These are phyloP conservation scores for Keiferia lycopersicella DNA, from an alignment of 2,888 invertebrate species.

Conservation along the genomic window DNA sequence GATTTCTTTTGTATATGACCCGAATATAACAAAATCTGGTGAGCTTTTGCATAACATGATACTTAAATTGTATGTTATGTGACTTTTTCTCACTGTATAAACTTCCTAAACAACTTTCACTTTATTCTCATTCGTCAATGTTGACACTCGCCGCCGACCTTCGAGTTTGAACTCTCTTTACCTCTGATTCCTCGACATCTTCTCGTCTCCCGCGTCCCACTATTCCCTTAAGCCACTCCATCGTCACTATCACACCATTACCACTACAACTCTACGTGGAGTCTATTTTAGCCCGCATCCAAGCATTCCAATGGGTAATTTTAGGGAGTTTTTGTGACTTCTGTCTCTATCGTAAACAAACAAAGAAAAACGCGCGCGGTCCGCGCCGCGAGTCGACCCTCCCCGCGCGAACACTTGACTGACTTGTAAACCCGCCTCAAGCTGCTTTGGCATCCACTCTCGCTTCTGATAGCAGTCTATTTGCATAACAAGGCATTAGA, in stretches of 20 bases:
- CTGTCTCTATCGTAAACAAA: conserved; percentile 36
- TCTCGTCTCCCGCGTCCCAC: conserved; percentile 41
- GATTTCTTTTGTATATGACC: too few species aligned
- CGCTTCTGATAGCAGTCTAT: conserved; percentile 25
- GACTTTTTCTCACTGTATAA: not conserved
- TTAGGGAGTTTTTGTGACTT: conserved; percentile 2
- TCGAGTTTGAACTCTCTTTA: conserved; percentile 4
- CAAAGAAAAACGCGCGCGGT: conserved; percentile 38
- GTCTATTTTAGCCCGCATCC: conserved; percentile 4
- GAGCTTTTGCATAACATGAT: not conserved
- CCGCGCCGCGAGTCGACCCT: conserved; percentile 22
- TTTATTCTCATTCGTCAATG: not conserved
- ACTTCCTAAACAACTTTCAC: conserved; percentile 3
- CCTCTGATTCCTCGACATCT: conserved; percentile 29
- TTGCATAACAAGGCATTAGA: conserved; percentile 9
- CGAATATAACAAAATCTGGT: not conserved
- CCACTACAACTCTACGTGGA: not conserved
- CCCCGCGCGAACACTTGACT: conserved; percentile 30
- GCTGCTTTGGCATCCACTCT: conserved; percentile 21
- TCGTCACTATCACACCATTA: conserved; percentile 31
- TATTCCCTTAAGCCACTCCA: conserved; percentile 60
- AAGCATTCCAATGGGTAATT: not conserved
- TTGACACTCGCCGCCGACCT: not conserved
- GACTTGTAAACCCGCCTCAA: conserved; percentile 5
- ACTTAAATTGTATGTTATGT: not conserved